Evolutionary conservation across 35 echinoderm and acorn worm genomes (phyloP).

Genomic region (Strongylocentrotus purpuratus): DNA sequence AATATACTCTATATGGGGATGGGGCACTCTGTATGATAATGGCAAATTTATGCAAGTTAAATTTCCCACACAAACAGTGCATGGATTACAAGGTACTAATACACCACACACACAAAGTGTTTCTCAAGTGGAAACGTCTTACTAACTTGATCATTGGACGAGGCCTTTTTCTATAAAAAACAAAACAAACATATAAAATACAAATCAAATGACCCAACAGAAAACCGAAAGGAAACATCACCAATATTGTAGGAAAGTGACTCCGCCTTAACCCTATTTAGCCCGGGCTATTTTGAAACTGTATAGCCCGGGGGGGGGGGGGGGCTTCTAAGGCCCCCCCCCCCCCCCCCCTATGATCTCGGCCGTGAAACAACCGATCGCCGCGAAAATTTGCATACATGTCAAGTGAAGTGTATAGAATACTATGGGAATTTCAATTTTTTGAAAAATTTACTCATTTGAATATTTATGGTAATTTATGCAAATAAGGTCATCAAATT

Average conservation of each 20-base stretch:
- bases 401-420: too few species aligned
- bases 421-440: too few species aligned
- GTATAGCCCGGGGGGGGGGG: too few species aligned
- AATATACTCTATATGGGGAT: neutral
- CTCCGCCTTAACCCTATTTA: neutral
- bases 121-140: neutral
- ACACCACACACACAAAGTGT: neutral
- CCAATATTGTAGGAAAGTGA: neutral
- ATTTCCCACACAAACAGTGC: neutral
- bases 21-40: neutral
- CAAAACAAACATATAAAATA: neutral
- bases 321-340: too few species aligned
- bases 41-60: neutral
- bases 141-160: constrained; percentile 30
- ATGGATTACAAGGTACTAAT: neutral
- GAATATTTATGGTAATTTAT: too few species aligned
- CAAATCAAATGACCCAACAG: neutral
- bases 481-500: too few species aligned
- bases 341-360: too few species aligned
- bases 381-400: too few species aligned
- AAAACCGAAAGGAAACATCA: neutral
- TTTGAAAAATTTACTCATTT: too few species aligned
- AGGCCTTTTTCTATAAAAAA: constrained; percentile 16
- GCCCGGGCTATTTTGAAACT: too few species aligned
- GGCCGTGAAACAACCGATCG: too few species aligned